phyloP scores from a whole-genome alignment of 2,888 invertebrate species.

The Chydorus sphaericus region DNA sequence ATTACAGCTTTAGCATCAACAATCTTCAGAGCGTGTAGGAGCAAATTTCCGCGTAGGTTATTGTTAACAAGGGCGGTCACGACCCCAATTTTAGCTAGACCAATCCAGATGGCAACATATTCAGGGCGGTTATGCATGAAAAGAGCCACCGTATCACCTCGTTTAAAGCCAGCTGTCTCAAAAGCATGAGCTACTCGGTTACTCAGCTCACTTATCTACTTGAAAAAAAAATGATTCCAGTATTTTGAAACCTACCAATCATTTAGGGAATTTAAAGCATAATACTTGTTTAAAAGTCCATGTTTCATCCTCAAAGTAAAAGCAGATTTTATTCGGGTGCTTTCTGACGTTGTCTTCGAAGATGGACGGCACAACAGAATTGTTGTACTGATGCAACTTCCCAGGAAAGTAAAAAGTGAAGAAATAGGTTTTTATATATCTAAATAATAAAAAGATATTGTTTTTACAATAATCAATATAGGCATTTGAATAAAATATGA shows the following conservation, averaged over 20 bases:
- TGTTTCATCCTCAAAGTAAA: conserved; percentile 62
- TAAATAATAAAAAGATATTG: too few relatives aligned
- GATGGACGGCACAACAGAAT: conserved; percentile 59
- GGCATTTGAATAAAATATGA: too few relatives aligned
- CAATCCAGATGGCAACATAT: conserved; percentile 83
- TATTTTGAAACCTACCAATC: too few relatives aligned
- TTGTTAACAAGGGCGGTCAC: conserved; percentile 85
- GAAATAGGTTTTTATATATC: too few relatives aligned
- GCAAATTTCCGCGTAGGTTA: conserved; percentile 65
- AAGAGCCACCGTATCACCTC: conserved; percentile 77
- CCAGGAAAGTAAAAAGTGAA: too few relatives aligned
- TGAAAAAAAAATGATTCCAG: too few relatives aligned
- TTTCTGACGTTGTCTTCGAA: conserved; percentile 58
- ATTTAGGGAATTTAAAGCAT: neutral
- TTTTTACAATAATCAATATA: too few relatives aligned
- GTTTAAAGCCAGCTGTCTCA: conserved; percentile 61
- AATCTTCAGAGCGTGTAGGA: conserved; percentile 78
- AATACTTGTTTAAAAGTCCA: conserved; percentile 82
- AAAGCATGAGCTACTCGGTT: conserved; percentile 68
- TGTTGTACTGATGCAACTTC: conserved; percentile 52
- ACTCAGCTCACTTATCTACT: conserved; percentile 62
- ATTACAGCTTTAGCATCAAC: conserved; percentile 76
- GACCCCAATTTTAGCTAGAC: conserved; percentile 70
- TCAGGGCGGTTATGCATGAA: conserved; percentile 86
- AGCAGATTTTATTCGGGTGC: conserved; percentile 69